Evolutionary conservation across 2,797 vertebrate genomes (phyloP).

Genomic region (Steatocranus sp.): DNA sequence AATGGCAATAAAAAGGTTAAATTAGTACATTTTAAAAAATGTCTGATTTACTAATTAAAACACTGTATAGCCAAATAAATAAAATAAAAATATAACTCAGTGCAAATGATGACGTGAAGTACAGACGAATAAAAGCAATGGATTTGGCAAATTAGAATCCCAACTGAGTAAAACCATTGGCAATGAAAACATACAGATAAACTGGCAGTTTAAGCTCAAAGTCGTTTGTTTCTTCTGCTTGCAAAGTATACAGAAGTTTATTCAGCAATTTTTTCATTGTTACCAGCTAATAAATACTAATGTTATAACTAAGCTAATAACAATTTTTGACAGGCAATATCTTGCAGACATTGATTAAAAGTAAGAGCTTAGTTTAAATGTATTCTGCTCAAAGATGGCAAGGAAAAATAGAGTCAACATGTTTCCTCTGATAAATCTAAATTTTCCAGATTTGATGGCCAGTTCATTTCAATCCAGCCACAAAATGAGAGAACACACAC

Average conservation of each 20-base stretch:
- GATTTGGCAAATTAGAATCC: conserved; percentile 28
- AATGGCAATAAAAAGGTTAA: not conserved
- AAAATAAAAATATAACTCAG: conserved; percentile 11
- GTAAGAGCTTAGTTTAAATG: not conserved
- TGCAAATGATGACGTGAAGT: conserved; percentile 21
- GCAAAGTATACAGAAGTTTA: not conserved
- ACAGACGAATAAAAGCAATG: not conserved
- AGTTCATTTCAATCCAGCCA: not conserved
- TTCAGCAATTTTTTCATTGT: not conserved
- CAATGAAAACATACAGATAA: not conserved
- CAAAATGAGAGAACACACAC: not conserved
- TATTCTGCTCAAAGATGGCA: not conserved
- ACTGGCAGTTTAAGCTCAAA: not conserved
- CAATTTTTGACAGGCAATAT: not conserved
- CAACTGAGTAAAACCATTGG: not conserved
- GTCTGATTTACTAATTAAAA: not conserved
- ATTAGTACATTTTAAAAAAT: not conserved
- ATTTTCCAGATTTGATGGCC: not conserved
- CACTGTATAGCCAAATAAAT: conserved; percentile 26
- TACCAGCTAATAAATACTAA: not conserved
- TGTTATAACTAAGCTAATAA: not conserved
- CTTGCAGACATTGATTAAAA: not conserved
- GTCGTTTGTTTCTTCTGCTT: not conserved
- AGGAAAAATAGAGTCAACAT: not conserved
- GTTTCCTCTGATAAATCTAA: not conserved